These are phyloP conservation scores for Phymatocera aterrima DNA, from an alignment of 2,888 invertebrate species.

Conservation along the genomic window DNA sequence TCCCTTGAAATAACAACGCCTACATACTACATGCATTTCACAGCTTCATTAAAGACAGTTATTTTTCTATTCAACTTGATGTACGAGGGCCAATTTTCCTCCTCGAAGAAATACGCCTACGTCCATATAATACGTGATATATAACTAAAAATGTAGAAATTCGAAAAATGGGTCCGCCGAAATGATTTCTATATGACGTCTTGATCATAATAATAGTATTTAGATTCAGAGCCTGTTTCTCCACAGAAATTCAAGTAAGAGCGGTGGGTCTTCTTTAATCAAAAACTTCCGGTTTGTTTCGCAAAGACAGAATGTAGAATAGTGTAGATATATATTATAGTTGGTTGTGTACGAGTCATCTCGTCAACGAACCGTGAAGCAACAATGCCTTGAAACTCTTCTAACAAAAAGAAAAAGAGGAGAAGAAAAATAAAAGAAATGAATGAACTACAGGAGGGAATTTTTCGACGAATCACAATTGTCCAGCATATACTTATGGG, in stretches of 20 bases:
- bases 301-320: conserved; percentile 26
- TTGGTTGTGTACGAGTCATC: conserved; percentile 28
- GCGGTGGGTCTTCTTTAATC: conserved; percentile 3
- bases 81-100: neutral
- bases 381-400: conserved; percentile 22
- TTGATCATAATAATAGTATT: neutral
- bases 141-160: too few relatives aligned
- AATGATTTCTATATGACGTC: neutral
- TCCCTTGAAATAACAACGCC: neutral
- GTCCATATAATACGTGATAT: too few relatives aligned
- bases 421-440: neutral
- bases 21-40: neutral
- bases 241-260: conserved; percentile 5
- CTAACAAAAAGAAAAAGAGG: neutral
- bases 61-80: neutral
- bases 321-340: neutral
- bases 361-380: conserved; percentile 35
- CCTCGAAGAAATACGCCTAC: too few relatives aligned
- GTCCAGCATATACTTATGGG: neutral
- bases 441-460: neutral
- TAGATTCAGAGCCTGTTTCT: neutral
- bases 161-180: neutral
- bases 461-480: conserved; percentile 34
- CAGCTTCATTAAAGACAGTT: neutral
- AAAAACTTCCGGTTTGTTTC: conserved; percentile 36